These are phyloP conservation scores for Calliphora vomitoria DNA, from an alignment of 2,888 invertebrate species.

Conservation along the genomic window DNA sequence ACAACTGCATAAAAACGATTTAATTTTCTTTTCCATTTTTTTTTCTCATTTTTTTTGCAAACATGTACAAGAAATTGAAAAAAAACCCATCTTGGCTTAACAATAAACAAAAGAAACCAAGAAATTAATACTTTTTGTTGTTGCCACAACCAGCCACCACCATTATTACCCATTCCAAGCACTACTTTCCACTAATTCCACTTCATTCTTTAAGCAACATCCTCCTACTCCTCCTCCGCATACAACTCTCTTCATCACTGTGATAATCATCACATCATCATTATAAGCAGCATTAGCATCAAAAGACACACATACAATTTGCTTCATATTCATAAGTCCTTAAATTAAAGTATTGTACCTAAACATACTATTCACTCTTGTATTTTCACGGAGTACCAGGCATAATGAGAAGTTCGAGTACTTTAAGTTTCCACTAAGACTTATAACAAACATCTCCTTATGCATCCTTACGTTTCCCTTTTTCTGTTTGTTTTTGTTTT, in stretches of 20 bases:
- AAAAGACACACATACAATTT: constrained; percentile 55
- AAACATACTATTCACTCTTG: constrained; percentile 3
- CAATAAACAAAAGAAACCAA: constrained; percentile 64
- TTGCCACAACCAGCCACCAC: constrained; percentile 53
- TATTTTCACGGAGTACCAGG: constrained; percentile 1
- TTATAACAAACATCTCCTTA: background rate
- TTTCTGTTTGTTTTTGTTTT: constrained; percentile 1
- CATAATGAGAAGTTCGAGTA: constrained; percentile 37
- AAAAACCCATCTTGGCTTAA: constrained; percentile 59
- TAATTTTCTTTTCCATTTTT: constrained; percentile 20
- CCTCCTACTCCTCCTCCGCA: background rate
- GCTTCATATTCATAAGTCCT: constrained; percentile 39
- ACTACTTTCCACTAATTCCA: constrained; percentile 39
- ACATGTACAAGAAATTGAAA: constrained; percentile 51
- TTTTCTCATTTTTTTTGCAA: constrained; percentile 15
- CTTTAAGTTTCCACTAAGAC: constrained; percentile 45
- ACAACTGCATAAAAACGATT: constrained; percentile 36
- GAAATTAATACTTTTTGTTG: constrained; percentile 72
- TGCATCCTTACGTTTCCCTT: constrained; percentile 49
- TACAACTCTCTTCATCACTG: background rate
- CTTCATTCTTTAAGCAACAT: constrained; percentile 51
- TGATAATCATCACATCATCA: constrained; percentile 62
- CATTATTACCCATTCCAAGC: background rate
- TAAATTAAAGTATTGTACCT: constrained; percentile 42
- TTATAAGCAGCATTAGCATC: constrained; percentile 61